Evolutionary conservation across 2,113 vertebrate species (phyloP).

Genomic region (Physeter macrocephalus): DNA sequence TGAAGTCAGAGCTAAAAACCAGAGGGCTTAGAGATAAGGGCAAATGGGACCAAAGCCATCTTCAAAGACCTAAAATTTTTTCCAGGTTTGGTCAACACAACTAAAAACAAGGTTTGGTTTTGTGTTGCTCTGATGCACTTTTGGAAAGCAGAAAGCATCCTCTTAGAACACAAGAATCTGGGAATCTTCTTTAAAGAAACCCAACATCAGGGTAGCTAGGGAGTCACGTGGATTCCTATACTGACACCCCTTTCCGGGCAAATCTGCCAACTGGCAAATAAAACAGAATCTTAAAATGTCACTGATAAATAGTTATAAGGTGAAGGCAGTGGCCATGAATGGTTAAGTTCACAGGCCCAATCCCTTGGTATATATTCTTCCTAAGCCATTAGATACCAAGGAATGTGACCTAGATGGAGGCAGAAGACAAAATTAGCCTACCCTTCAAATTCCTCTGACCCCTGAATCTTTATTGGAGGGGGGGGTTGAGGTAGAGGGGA

Average conservation of each 20-base stretch:
- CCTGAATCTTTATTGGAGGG: not conserved
- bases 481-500: not conserved
- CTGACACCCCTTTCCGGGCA: not conserved
- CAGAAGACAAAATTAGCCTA: constrained; percentile 34
- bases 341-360: not conserved
- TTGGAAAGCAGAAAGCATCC: not conserved
- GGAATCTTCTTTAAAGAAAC: constrained; percentile 13
- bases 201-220: not conserved
- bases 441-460: constrained; percentile 34
- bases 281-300: constrained; percentile 24
- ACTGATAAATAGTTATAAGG: constrained; percentile 17
- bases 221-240: not conserved
- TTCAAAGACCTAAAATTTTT: constrained; percentile 23
- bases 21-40: not conserved
- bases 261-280: constrained; percentile 27
- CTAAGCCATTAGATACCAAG: constrained; percentile 8
- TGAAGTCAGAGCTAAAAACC: constrained; percentile 2
- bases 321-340: not conserved
- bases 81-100: constrained; percentile 9
- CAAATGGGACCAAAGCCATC: not conserved
- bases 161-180: not conserved
- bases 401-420: constrained; percentile 15
- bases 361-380: constrained; percentile 32
- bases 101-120: not conserved
- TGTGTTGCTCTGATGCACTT: not conserved